A percentile compares a stretch with the other conserved stretches of the same genome.
Conservation (phyloP, 1,140 invertebrate genomes). For the Heterodera carotae region DNA sequence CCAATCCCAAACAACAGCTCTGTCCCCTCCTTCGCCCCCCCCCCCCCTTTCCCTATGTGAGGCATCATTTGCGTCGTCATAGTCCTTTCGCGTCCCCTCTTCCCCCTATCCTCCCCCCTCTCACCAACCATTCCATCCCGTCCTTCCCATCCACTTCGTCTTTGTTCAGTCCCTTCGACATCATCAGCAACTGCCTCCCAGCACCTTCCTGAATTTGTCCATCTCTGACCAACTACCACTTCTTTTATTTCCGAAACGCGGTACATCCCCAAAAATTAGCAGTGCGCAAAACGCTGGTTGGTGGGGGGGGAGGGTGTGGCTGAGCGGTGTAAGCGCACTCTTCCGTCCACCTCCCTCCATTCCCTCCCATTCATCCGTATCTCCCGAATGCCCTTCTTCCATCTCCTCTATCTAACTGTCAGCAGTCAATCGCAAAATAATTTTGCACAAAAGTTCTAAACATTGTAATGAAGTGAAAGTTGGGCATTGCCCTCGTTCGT, state of each 20-base stretch:
- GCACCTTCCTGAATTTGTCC: neutral
- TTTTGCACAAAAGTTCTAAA: neutral
- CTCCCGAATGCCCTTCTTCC: neutral
- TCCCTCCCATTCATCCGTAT: neutral
- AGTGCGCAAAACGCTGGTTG: neutral
- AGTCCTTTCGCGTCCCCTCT: neutral
- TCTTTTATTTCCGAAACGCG: conserved; percentile 2
- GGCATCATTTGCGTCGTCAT: conserved; percentile 2
- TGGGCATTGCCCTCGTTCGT: neutral
- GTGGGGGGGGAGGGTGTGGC: neutral
- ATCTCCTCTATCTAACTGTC: neutral
- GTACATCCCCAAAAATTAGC: neutral
- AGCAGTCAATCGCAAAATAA: neutral
- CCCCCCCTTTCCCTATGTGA: neutral
- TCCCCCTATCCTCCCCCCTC: neutral
- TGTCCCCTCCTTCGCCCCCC: neutral
- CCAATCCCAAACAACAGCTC: conserved; percentile 2
- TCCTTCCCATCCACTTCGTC: neutral
- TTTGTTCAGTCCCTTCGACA: neutral
- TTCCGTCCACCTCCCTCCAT: neutral
- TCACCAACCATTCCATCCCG: neutral
- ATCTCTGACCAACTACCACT: neutral
- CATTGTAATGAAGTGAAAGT: conserved; percentile 2
- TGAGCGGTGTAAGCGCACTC: neutral
- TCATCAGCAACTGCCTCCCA: neutral